phyloP scores from a whole-genome alignment of 2,113 vertebrate genomes.

The Ciconia maguari region DNA sequence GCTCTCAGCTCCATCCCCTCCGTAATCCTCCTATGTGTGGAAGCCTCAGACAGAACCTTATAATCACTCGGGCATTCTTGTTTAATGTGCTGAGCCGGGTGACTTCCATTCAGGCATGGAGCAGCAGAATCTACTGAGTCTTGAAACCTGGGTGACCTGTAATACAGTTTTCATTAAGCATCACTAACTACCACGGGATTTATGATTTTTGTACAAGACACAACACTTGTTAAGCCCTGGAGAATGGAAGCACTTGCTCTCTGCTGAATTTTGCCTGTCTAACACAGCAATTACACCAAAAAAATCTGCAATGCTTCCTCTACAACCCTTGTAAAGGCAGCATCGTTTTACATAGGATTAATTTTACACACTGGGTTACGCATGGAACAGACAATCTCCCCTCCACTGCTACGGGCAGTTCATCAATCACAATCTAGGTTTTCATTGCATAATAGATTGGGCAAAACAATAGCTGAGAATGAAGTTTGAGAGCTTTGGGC shows the following conservation, averaged over 20 bases:
- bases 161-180: conserved; percentile 66
- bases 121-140: conserved; percentile 71
- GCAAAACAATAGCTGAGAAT: conserved; percentile 54
- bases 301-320: background rate
- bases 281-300: background rate
- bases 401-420: background rate
- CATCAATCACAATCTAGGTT: conserved; percentile 30
- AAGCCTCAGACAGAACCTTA: conserved; percentile 71
- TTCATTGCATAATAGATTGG: conserved; percentile 36
- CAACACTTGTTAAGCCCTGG: background rate
- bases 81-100: conserved; percentile 83
- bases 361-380: conserved; percentile 8
- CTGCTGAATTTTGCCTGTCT: background rate
- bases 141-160: conserved; percentile 78
- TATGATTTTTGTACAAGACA: conserved; percentile 12
- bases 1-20: conserved; percentile 69
- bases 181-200: background rate
- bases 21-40: conserved; percentile 66
- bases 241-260: background rate
- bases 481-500: conserved; percentile 22
- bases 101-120: conserved; percentile 71
- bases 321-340: conserved; percentile 13
- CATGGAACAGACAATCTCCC: background rate
- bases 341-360: background rate
- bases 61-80: conserved; percentile 85